These are phyloP conservation scores for Pangasius larnaudii DNA, from an alignment of 2,797 vertebrate species.

Conservation along the genomic window DNA sequence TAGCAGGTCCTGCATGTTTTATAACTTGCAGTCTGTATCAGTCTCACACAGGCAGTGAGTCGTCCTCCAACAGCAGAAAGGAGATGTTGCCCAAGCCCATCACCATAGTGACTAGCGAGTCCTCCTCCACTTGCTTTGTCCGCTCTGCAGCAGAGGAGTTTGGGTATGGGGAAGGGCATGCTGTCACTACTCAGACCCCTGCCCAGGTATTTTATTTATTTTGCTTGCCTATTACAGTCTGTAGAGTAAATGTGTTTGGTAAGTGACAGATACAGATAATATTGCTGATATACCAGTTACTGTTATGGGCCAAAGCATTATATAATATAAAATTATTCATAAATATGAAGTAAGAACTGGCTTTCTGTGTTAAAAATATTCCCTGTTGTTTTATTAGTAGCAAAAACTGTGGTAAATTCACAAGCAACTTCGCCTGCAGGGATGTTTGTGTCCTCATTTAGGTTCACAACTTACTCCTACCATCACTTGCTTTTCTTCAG, in stretches of 20 bases:
- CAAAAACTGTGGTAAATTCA: background rate
- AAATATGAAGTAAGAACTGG: background rate
- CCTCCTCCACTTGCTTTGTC: constrained; percentile 85
- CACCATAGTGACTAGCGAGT: constrained; percentile 87
- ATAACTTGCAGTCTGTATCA: constrained; percentile 74
- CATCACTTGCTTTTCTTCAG: constrained; percentile 62
- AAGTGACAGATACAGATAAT: background rate
- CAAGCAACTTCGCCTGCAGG: background rate
- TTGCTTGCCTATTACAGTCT: background rate
- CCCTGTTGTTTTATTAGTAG: background rate
- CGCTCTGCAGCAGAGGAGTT: constrained; percentile 74
- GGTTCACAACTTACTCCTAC: background rate
- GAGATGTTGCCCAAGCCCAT: constrained; percentile 86
- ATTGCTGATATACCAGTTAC: background rate
- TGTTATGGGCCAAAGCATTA: background rate
- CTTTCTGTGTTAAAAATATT: background rate
- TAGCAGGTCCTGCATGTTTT: constrained; percentile 52
- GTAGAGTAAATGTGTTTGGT: background rate
- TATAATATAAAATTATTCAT: background rate
- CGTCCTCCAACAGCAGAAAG: constrained; percentile 89
- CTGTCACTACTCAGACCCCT: constrained; percentile 75
- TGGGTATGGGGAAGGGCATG: constrained; percentile 72
- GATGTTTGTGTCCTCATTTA: background rate
- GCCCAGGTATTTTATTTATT: constrained; percentile 70
- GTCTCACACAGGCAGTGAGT: constrained; percentile 91